Conservation (phyloP, 2,797 vertebrate species). For the Momotus momota region DNA sequence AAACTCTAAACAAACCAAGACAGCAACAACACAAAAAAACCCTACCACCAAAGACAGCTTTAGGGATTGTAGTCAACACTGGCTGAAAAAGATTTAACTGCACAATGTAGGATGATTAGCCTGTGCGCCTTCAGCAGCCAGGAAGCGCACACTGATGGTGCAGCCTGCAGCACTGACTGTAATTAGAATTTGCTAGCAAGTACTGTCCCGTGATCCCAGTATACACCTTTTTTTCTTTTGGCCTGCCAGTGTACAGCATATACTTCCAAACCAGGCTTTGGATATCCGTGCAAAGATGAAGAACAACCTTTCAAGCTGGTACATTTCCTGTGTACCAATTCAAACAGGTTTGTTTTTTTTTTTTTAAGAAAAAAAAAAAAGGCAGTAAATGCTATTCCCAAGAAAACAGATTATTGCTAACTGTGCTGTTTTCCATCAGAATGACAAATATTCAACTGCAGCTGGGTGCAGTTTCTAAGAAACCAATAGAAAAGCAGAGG, state of each 20-base stretch:
- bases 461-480: not conserved
- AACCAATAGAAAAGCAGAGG: not conserved
- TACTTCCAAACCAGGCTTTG: not conserved
- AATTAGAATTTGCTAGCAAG: not conserved
- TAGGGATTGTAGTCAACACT: not conserved
- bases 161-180: not conserved
- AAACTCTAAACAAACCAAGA: not conserved
- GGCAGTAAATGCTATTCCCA: not conserved
- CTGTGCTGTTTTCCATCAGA: not conserved
- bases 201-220: not conserved
- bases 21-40: not conserved
- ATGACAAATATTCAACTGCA: not conserved
- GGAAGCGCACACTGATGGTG: not conserved
- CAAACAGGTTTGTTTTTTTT: not conserved
- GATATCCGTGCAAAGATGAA: not conserved
- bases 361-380: not conserved
- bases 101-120: not conserved
- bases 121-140: not conserved
- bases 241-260: not conserved
- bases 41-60: not conserved
- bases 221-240: not conserved
- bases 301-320: not conserved
- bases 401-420: not conserved
- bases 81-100: not conserved
- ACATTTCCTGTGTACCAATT: not conserved